A percentile compares a stretch with the other conserved stretches of the same genome.
Conservation (phyloP, 2,113 vertebrate genomes). For the Eudyptes chrysolophus region DNA sequence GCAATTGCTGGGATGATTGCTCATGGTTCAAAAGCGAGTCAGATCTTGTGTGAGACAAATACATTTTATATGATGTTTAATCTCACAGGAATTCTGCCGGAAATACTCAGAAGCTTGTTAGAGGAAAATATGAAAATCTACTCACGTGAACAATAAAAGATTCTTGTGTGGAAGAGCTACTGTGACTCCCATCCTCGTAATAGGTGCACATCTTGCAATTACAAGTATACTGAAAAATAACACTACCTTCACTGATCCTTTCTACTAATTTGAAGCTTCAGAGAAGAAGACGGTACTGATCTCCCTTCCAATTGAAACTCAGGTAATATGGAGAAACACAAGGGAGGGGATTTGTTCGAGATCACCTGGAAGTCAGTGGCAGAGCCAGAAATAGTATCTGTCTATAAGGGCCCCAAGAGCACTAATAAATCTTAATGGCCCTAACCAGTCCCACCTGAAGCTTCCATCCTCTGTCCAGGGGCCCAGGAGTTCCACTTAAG, state of each 20-base stretch:
- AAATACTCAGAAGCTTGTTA: constrained; percentile 50
- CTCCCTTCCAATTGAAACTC: background rate
- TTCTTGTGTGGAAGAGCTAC: background rate
- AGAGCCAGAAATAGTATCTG: background rate
- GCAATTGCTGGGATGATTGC: constrained; percentile 11
- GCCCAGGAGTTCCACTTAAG: background rate
- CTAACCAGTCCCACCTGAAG: background rate
- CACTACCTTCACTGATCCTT: background rate
- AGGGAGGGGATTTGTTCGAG: background rate
- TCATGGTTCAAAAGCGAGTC: constrained; percentile 52
- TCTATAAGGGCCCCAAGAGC: background rate
- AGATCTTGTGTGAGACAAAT: constrained; percentile 38
- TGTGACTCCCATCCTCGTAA: background rate
- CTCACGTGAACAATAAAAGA: background rate
- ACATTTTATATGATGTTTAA: constrained; percentile 41
- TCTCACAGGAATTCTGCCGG: constrained; percentile 40
- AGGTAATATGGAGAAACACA: background rate
- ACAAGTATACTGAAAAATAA: background rate
- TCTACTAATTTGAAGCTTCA: background rate
- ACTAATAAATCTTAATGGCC: background rate
- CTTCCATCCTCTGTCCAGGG: background rate
- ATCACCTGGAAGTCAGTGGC: background rate
- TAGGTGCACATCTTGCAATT: background rate
- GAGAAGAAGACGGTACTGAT: background rate
- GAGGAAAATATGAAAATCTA: constrained; percentile 26